Evolutionary conservation across 2,797 vertebrate genomes (phyloP), one percentile per base, ranked within the genome.

Genomic region (Sebastes paucispinis): DNA sequence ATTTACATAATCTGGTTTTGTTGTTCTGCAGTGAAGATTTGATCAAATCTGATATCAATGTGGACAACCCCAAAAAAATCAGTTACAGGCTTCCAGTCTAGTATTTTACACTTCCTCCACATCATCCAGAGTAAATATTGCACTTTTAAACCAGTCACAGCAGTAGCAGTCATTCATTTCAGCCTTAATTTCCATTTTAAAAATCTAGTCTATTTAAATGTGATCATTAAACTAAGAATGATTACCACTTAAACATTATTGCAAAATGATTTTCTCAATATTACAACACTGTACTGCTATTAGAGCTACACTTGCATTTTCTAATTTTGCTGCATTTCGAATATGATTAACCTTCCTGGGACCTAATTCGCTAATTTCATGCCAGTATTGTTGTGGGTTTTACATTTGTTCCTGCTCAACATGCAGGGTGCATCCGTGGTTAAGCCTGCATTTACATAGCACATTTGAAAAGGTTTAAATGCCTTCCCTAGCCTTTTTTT

Each of bases 281-380:
- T 31, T 69, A 7, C 43, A 43, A 66, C 27, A 54, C 65, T 6
- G 24, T 34, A 3, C 32, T 32, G 18, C 31, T 16, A 31, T 77
- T 80, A 68, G 22, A 69, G 63, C n/a, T 64, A 39, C 34, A 60
- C 69, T 73, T 22, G 12, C 36, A 64, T 73, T 70, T 71, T 79
- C 18, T 64, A 66, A 66, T 66, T 79, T 58, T 59, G 18, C 60
- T 57, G 39, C 27, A 75, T 58, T 80, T 78, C 8, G 64, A 85
- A 82, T 82, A 68, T 54, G 8, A 71, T 84, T 81, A 79, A 83
- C 81, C 73, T 84, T 67, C 7, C 14, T 55, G 54, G n/a, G n/a
- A 77, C 81, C 59, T 70, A 59, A 72, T 79, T 81, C 65, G 34
- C 13, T 47, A 36, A 79, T 79, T 79, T 70, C 27, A 64, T 77